phyloP scores from a whole-genome alignment of 2,797 vertebrate species.

The Amblyraja radiata region DNA sequence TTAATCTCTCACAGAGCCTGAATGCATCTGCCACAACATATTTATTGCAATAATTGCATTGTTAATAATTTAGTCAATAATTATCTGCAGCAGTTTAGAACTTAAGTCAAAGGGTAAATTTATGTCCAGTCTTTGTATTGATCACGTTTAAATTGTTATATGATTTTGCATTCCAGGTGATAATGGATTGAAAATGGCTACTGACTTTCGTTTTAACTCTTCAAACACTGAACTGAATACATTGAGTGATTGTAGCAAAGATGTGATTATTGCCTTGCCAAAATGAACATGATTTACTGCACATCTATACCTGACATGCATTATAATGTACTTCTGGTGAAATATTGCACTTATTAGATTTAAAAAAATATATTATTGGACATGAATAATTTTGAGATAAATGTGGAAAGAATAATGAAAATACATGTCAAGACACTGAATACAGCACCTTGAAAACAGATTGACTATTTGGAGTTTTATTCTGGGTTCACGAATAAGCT shows the following conservation, averaged over 20 bases:
- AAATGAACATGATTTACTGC: slow-evolving; percentile 4
- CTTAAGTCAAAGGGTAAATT: not conserved
- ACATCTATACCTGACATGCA: not conserved
- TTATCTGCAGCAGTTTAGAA: not conserved
- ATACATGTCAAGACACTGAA: not conserved
- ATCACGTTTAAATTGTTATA: not conserved
- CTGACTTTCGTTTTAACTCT: not conserved
- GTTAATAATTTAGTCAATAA: not conserved
- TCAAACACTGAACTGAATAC: slow-evolving; percentile 1
- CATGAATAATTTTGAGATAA: not conserved
- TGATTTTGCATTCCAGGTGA: not conserved
- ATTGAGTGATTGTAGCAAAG: not conserved
- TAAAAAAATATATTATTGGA: not conserved
- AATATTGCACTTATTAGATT: not conserved
- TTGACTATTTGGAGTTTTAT: not conserved
- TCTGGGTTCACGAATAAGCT: not conserved
- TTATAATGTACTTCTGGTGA: not conserved
- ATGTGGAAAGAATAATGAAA: not conserved
- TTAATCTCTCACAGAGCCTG: not conserved
- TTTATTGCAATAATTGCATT: not conserved
- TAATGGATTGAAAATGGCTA: not conserved
- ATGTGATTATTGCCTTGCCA: not conserved
- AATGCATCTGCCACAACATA: not conserved
- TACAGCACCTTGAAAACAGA: not conserved
- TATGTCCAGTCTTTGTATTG: not conserved